Evolutionary conservation across 2,888 invertebrate genomes (phyloP).

Genomic region (Oligia fasciuncula): DNA sequence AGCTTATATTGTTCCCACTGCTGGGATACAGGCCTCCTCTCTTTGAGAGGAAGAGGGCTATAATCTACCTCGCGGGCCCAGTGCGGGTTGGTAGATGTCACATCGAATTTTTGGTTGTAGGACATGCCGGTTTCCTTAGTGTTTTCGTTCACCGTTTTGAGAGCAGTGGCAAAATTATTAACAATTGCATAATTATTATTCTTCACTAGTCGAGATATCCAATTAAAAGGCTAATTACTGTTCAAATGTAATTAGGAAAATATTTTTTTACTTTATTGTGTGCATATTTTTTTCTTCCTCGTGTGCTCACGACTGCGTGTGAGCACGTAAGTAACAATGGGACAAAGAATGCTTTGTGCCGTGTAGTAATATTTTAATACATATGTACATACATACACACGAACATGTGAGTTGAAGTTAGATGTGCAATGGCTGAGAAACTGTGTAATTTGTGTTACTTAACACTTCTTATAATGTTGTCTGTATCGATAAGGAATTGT

Average conservation of each 20-base stretch:
- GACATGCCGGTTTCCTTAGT: too few species aligned
- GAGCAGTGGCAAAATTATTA: neutral
- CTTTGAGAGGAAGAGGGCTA: too few species aligned
- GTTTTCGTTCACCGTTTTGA: neutral
- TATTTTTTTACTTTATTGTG: conserved; percentile 57
- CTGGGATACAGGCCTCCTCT: neutral
- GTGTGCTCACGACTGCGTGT: conserved; percentile 67
- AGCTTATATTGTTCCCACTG: neutral
- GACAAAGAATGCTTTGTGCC: conserved; percentile 80
- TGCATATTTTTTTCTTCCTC: conserved; percentile 70
- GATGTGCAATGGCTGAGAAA: conserved; percentile 63
- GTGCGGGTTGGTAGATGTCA: neutral
- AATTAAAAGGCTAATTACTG: conserved; percentile 41
- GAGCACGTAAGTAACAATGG: conserved; percentile 76
- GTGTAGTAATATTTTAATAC: conserved; percentile 65
- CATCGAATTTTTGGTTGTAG: neutral
- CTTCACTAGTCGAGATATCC: conserved; percentile 20
- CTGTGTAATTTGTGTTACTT: conserved; percentile 45
- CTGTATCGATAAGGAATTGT: conserved; percentile 14
- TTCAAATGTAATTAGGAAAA: conserved; percentile 62
- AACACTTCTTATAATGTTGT: conserved; percentile 47
- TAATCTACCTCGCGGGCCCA: neutral
- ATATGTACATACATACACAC: conserved; percentile 48
- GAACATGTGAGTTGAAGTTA: conserved; percentile 32
- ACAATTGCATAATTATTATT: neutral